These are phyloP conservation scores for Diplogasteroides magnus DNA, from an alignment of 1,140 invertebrate genomes.

Conservation along the genomic window DNA sequence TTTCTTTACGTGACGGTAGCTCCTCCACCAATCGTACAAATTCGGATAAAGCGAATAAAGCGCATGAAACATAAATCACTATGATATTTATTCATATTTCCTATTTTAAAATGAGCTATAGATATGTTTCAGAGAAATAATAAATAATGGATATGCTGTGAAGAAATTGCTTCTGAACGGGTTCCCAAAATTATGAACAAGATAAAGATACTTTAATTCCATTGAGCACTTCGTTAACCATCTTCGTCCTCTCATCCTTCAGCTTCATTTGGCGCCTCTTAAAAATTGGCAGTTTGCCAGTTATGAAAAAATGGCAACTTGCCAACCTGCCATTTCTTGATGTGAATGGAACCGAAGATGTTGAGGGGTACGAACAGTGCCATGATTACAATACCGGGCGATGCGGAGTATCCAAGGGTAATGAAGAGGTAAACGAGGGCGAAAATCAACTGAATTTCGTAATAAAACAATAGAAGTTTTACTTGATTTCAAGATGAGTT, in stretches of 20 bases:
- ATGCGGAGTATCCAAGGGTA: constrained; percentile 70
- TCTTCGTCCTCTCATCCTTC: constrained; percentile 63
- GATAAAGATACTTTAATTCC: constrained; percentile 57
- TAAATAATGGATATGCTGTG: background rate
- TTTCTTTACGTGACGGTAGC: too few species aligned
- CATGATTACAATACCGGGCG: constrained; percentile 86
- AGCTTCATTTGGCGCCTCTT: constrained; percentile 58
- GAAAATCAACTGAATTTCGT: constrained; percentile 40
- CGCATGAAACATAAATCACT: too few species aligned
- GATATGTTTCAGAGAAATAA: too few species aligned
- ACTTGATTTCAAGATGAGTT: too few species aligned
- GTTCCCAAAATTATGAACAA: too few species aligned
- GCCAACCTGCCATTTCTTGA: constrained; percentile 34
- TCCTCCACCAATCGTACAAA: too few species aligned
- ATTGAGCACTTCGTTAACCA: constrained; percentile 63
- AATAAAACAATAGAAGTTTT: too few species aligned
- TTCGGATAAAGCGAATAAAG: background rate
- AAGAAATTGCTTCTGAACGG: too few species aligned
- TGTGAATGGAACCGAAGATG: constrained; percentile 55
- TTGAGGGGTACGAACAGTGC: constrained; percentile 58
- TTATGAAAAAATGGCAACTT: background rate
- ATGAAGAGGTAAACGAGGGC: constrained; percentile 56
- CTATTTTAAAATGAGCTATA: too few species aligned
- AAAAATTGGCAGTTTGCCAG: background rate
- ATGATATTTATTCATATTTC: too few species aligned